Base-by-base conservation (phyloP, 1,140 invertebrate species). In the Drosophila rufa region DNA sequence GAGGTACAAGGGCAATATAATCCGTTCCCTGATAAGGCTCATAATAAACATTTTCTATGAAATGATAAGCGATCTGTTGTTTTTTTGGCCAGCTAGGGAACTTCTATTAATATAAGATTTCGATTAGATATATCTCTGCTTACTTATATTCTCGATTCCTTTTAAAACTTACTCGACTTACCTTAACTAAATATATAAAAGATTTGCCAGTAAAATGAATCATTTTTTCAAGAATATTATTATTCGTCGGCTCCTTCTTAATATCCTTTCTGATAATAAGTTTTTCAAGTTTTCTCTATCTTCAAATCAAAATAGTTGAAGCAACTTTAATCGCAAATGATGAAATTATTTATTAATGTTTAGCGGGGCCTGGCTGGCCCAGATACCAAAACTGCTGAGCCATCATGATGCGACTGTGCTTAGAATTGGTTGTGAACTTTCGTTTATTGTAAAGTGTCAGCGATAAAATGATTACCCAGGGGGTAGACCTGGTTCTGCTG, bases 361-460 rank as follows among this genome's bases (percentile, higher is more conserved):
- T 19, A 36, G 30, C 6, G 50, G 51, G 17, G 17, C 17, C 25
- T 46, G n/a, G 12, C 22, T 36, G 33, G 11, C 8, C 25, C 9
- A n/a, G 36, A 57, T 57, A 43, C 15, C 5, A 17, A 57, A 43
- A 57, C 2, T 43, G 55, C 55, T 43, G 55, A 57, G 36, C 3
- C 25, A 42, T 9, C 22, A 43, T 57, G 55, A 57, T 25, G 19
- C 0, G 19, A 11, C 4, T 42, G n/a, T 43, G 55, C 12, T 57
- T 57, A n/a, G n/a, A 25, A n/a, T 55, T 33, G 25, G 36, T 25
- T 6, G n/a, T 1, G 19, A 7, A 4, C 9, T 57, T 57, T 42
- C 25, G 14, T n/a, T n/a, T 42, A 15, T 25, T 42, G 53, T 40
- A 55, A 55, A 55, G 15, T 42, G 42, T 57, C 33, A 25, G 36